These are phyloP conservation scores for Corythoichthys haematopterus DNA, from an alignment of 2,113 vertebrate genomes.

Conservation along the genomic window DNA sequence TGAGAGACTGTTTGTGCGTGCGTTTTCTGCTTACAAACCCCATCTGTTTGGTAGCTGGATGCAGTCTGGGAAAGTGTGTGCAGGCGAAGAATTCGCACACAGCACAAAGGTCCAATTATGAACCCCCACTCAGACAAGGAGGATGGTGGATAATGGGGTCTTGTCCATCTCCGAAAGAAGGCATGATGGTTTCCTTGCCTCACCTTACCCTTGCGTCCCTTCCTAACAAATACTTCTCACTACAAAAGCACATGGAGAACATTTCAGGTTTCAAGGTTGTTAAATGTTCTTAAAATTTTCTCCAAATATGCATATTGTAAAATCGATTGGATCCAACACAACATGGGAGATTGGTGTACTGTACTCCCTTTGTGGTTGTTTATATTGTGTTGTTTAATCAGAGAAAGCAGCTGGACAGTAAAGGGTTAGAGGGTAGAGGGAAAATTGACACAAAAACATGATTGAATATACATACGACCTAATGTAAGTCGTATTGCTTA, in stretches of 20 bases:
- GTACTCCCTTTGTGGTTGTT: no score
- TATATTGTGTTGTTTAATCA: no score
- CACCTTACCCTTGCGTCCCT: constrained; percentile 52
- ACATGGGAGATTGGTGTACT: no score
- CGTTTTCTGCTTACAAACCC: constrained; percentile 73
- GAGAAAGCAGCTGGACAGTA: no score
- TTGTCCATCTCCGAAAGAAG: constrained; percentile 67
- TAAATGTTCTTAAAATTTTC: neutral
- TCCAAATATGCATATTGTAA: neutral
- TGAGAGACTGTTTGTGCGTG: constrained; percentile 29
- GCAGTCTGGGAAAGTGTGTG: constrained; percentile 72
- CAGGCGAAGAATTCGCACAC: constrained; percentile 66
- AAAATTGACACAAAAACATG: no score
- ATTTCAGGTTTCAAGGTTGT: constrained; percentile 6
- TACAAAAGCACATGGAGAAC: constrained; percentile 26
- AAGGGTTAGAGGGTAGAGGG: no score
- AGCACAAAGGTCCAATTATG: constrained; percentile 83
- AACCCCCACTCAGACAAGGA: constrained; percentile 62
- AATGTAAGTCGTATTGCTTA: no score
- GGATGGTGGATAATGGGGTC: constrained; percentile 71
- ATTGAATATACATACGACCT: no score
- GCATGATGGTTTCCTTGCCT: constrained; percentile 65
- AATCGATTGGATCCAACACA: neutral
- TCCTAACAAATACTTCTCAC: constrained; percentile 58
- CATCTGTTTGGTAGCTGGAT: constrained; percentile 71